These are phyloP conservation scores for Ips typographus DNA, from an alignment of 1,140 invertebrate species.

Conservation along the genomic window DNA sequence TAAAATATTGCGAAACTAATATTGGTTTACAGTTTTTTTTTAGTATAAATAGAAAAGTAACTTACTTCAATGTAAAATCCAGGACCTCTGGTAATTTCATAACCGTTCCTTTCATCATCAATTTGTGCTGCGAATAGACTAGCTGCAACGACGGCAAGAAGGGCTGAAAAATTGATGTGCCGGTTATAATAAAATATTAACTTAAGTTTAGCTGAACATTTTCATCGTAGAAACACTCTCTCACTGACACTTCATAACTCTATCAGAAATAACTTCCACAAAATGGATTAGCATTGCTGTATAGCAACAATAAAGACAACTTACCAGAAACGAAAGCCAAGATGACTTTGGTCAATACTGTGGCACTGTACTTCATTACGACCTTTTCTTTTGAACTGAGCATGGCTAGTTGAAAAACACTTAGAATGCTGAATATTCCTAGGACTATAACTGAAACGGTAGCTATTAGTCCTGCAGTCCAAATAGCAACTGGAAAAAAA, in stretches of 20 bases:
- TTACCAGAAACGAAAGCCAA: slow-evolving; percentile 73
- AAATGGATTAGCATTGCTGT: too few species aligned
- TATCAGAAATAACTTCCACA: too few species aligned
- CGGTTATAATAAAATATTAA: too few species aligned
- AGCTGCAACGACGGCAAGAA: slow-evolving; percentile 75
- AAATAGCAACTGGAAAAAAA: slow-evolving; percentile 69
- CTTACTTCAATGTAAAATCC: slow-evolving; percentile 84
- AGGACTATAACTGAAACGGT: slow-evolving; percentile 68
- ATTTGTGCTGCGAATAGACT: slow-evolving; percentile 79
- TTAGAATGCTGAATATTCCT: slow-evolving; percentile 73
- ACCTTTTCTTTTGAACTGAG: slow-evolving; percentile 78
- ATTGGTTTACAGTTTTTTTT: background rate
- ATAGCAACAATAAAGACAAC: background rate
- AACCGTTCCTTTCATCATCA: slow-evolving; percentile 72
- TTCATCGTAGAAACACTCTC: too few species aligned
- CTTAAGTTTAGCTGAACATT: too few species aligned
- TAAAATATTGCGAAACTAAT: too few species aligned
- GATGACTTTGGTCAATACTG: slow-evolving; percentile 74
- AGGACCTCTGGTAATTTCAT: slow-evolving; percentile 71
- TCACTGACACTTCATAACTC: too few species aligned
- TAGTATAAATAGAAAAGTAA: slow-evolving; percentile 7
- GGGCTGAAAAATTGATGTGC: slow-evolving; percentile 59
- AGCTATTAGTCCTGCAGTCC: slow-evolving; percentile 74
- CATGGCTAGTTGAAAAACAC: slow-evolving; percentile 81
- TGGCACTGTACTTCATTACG: slow-evolving; percentile 70